Evolutionary conservation across 2,888 invertebrate genomes (phyloP), one percentile per base, ranked within the genome.

Genomic region (Falcaria lacertinaria): DNA sequence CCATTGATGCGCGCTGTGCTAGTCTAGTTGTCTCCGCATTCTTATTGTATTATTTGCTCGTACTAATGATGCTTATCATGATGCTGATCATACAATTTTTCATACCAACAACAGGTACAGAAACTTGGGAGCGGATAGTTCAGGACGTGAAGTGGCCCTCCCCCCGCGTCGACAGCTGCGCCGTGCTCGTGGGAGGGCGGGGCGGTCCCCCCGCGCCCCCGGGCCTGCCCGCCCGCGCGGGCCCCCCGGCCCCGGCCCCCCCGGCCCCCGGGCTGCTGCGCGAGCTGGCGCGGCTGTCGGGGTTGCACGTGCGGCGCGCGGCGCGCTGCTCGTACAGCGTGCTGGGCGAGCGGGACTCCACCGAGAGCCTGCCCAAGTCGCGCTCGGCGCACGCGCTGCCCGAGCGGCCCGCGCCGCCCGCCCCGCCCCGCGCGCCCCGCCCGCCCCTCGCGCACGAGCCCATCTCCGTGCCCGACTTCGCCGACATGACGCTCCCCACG

Each of bases 401-500:
- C 62, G 83, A 83, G 57, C 68, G 79, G 33, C 74, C 64, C 55
- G 71, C 14, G 57, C 61, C 38, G 69, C 74, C 19, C 13, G 13
- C 45, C 72, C 72, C 19, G 19, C 4, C 19, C 51, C 66, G 63
- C 38, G 68, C 66, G 55, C 69, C 11, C 50, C 65, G 66, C 38
- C 79, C 73, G 13, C 70, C 46, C 16, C 57, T 93, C 72, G 83
- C 93, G 0, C 87, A 93, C 41, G 94, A 94, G 60, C 94, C 93
- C 0, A 91, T 93, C 38, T 94, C 94, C 2, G 94, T 94, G 59
- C 94, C 94, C 54, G 94, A 94, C 74, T 94, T 94, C 69, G 90
- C 91, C 3, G 92, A 92, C 43, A 82, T 94, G 56, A 90, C 91
- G 2, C 76, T 92, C 33, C 92, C 92, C 25, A 92, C 93, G 2